These are phyloP conservation scores for Criorhina ranunculi DNA, from an alignment of 2,888 invertebrate species.

Conservation along the genomic window DNA sequence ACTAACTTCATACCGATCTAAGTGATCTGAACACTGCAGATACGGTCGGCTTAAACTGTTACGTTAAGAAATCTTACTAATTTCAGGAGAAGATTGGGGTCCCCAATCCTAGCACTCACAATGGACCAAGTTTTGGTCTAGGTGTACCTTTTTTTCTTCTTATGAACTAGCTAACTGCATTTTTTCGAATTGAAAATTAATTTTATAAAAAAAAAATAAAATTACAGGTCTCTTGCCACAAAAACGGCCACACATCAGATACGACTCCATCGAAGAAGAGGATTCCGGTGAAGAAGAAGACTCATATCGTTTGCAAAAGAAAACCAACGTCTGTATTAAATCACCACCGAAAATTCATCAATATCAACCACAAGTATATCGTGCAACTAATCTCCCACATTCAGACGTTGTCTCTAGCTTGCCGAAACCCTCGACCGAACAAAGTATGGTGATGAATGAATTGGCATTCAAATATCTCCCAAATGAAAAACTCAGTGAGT, in stretches of 20 bases:
- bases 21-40: too few species aligned
- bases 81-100: too few species aligned
- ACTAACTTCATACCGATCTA: too few species aligned
- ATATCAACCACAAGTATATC: slow-evolving; percentile 14
- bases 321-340: slow-evolving; percentile 16
- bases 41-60: too few species aligned
- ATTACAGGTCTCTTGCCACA: slow-evolving; percentile 43
- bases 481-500: slow-evolving; percentile 80
- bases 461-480: slow-evolving; percentile 82
- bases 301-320: slow-evolving; percentile 37
- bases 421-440: slow-evolving; percentile 80
- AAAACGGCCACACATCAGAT: slow-evolving; percentile 35
- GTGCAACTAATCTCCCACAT: neutral
- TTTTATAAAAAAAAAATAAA: too few species aligned
- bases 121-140: too few species aligned
- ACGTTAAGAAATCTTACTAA: too few species aligned
- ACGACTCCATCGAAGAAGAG: slow-evolving; percentile 51
- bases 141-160: too few species aligned
- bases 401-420: slow-evolving; percentile 35
- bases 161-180: too few species aligned
- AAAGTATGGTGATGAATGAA: slow-evolving; percentile 83
- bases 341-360: slow-evolving; percentile 14
- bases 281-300: slow-evolving; percentile 37
- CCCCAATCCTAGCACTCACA: too few species aligned
- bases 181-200: too few species aligned